A percentile compares a stretch with the other conserved stretches of the same genome.
phyloP scores from a whole-genome alignment of 2,797 vertebrate species.

The Cossypha heuglini region DNA sequence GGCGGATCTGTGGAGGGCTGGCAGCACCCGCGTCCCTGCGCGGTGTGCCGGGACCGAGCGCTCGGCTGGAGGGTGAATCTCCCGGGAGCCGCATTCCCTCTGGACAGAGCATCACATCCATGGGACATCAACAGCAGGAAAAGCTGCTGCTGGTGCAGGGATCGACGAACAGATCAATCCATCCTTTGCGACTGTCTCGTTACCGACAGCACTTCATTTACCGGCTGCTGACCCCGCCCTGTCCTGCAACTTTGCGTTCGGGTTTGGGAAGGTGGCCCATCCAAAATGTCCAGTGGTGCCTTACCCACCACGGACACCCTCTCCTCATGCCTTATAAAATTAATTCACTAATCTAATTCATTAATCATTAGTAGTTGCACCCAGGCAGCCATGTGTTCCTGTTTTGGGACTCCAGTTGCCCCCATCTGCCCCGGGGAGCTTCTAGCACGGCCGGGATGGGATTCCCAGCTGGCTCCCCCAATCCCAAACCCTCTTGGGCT shows the following conservation, averaged over 20 bases:
- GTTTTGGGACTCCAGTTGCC: no score
- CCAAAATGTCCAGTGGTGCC: fast-evolving
- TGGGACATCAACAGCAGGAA: not conserved
- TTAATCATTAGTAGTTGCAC: fast-evolving
- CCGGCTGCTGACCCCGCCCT: fast-evolving
- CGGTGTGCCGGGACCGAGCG: fast-evolving
- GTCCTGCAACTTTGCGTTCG: fast-evolving
- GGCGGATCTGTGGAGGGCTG: not conserved
- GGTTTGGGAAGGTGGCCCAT: not conserved
- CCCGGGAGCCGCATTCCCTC: not conserved
- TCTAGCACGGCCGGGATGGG: fast-evolving
- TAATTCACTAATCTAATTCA: not conserved
- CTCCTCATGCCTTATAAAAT: not conserved
- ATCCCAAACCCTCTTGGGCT: fast-evolving
- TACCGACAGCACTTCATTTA: fast-evolving
- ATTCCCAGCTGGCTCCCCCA: not conserved
- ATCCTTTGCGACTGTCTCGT: fast-evolving
- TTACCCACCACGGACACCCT: fast-evolving
- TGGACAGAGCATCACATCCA: fast-evolving
- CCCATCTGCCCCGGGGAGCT: fast-evolving
- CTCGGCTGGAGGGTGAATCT: not conserved
- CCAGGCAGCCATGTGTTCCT: not conserved
- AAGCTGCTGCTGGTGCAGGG: not conserved
- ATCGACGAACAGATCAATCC: not conserved
- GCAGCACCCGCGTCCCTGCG: not conserved